These are phyloP conservation scores for Cistogaster globosa DNA, from an alignment of 2,888 invertebrate species.

Conservation along the genomic window DNA sequence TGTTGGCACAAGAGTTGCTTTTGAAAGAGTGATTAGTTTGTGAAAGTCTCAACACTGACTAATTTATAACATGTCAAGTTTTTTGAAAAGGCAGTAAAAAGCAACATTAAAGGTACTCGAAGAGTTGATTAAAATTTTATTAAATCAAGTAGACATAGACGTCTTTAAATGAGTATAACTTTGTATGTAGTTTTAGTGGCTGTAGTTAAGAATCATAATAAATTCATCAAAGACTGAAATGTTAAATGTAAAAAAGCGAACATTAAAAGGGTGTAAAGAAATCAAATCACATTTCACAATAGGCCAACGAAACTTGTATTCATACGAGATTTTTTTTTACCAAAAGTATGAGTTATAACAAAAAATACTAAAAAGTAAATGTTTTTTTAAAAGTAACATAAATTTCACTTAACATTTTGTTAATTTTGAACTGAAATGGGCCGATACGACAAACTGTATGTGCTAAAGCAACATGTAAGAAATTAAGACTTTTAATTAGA, in stretches of 20 bases:
- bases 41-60: conserved; percentile 17
- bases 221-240: background rate
- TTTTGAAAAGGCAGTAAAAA: conserved; percentile 6
- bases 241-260: background rate
- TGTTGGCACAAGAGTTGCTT: conserved; percentile 12
- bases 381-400: too few relatives aligned
- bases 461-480: too few relatives aligned
- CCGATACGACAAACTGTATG: too few relatives aligned
- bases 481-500: too few relatives aligned
- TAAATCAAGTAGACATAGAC: conserved; percentile 4
- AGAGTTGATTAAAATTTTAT: conserved; percentile 40
- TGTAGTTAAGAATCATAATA: background rate
- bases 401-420: too few relatives aligned
- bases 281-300: too few relatives aligned
- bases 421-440: too few relatives aligned
- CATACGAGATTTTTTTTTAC: too few relatives aligned
- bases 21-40: conserved; percentile 27
- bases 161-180: background rate
- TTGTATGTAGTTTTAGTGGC: background rate
- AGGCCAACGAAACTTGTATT: too few relatives aligned
- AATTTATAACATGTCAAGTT: conserved; percentile 47
- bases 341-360: too few relatives aligned
- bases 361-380: too few relatives aligned
- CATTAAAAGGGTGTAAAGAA: too few relatives aligned
- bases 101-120: background rate